Base-by-base conservation (phyloP, 30 jellyfish, hydroid and myxozoan genomes). In the Cassiopea xamachana region DNA sequence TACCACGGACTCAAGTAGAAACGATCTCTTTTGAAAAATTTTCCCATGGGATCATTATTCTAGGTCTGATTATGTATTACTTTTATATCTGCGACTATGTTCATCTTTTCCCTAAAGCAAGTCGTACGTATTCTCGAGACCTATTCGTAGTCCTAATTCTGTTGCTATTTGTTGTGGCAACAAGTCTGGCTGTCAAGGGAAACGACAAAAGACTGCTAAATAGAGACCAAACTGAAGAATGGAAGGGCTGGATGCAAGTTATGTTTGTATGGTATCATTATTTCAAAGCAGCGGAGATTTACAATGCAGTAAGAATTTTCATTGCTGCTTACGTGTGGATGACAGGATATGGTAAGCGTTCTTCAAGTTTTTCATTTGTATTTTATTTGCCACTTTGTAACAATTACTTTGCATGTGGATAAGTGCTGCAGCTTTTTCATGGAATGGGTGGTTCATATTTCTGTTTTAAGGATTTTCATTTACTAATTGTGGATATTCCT, bases 161-260 rank as follows among this genome's bases (percentile, higher is more conserved):
- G 14, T 17, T 96, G 90, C 73, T 96, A 60, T 84, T 92, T 46
- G 61, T 89, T 18, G 98, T 89, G 39, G 90, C 88, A 14, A 93
- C 91, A 19, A 84, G 96, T 78, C 78, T 89, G 59, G 85, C 97
- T 5, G 12, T 83, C 73, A 67, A 47, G 48, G 94, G 85, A 27
- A 81, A 44, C 59, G 79, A 84, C 7, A 91, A 88, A 51, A 90
- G 87, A 70, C 92, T 96, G 71, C 88, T 96, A 77, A 96, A 96
- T 82, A 92, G 99, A 10, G 98, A 96, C 7, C 99, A 96, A 82
- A 96, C 99, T 5, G 99, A 96, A 77, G 99, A 96, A 73, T 96
- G 99, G 99, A 92, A 89, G 69, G 99, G 99, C 48, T 96, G 99
- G 99, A 96, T 96, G 99, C 99, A 96, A 81, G 99, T 96, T 75